Percentiles rank a stretch among this genome's conserved stretches.
These are phyloP conservation scores for Lepidonotus clava DNA, from an alignment of 2,888 invertebrate species.

Conservation along the genomic window DNA sequence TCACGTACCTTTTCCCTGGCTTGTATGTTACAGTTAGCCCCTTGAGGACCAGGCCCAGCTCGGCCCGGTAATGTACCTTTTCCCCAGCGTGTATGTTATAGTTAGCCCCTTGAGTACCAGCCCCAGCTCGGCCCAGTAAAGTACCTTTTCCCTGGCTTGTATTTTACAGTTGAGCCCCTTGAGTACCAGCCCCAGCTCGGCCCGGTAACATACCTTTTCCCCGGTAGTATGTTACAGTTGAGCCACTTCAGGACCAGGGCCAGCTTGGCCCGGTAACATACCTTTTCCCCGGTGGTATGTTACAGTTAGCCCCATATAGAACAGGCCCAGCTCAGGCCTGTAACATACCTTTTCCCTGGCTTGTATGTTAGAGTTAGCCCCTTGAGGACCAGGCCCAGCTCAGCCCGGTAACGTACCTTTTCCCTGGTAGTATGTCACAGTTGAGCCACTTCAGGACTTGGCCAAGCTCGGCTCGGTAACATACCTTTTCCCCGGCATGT, in stretches of 20 bases:
- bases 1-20: no score
- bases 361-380: conserved; percentile 74
- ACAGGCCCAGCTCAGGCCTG: conserved; percentile 76
- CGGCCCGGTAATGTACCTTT: conserved; percentile 77
- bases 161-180: conserved; percentile 74
- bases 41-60: no score
- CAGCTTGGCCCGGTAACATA: conserved; percentile 75
- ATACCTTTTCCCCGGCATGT: no score
- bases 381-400: no score
- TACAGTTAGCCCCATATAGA: conserved; percentile 75
- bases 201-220: conserved; percentile 77
- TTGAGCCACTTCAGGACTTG: no score
- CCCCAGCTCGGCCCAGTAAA: no score
- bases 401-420: conserved; percentile 77
- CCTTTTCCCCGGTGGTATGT: conserved; percentile 76
- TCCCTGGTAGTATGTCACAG: no score
- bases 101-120: no score
- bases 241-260: conserved; percentile 78
- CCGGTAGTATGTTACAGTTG: conserved; percentile 71
- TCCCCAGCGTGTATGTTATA: no score
- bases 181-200: conserved; percentile 77
- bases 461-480: no score
- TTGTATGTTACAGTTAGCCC: no score
- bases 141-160: no score
- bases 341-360: conserved; percentile 78